Base-by-base conservation (phyloP, 2,113 vertebrate species). In the Terrapene triunguis region DNA sequence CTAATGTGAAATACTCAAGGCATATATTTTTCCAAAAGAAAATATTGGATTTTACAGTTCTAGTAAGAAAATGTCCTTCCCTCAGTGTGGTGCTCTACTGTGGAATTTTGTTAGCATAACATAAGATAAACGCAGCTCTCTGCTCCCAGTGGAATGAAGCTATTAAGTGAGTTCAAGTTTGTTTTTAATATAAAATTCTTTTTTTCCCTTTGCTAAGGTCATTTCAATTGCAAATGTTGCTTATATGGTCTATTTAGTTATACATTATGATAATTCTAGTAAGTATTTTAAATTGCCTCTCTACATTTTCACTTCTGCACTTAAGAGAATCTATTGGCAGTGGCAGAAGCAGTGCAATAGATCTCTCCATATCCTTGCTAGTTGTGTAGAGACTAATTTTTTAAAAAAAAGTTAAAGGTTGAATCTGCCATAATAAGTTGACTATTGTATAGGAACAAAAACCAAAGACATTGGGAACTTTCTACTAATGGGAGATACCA, bases 381-480 rank as follows among this genome's bases (percentile, higher is more conserved):
- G 16, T 42, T 57, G 3, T 16, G 65, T 44, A 16, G 2, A 65
- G 5, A 21, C 10, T 80, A 21, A 10, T 84, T 35, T 4, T 12
- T 1, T 1, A n/a, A n/a, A n/a, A n/a, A n/a, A 47, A n/a, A 69
- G 6, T 5, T 62, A 74, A 12, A 47, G 1, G 72, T 6, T 1
- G 0, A 21, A 44, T 9, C 24, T 51, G 80, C 5, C 22, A 65
- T 90, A 90, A 82, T n/a, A 80, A 0, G 22, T 1, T n/a, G 91
- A 11, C 1, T 82, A 2, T 48, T 90, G 79, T 1, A 17, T 69
- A 12, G 12, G 7, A 54, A 82, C 25, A 80, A 83, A 59, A 13
- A 59, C 0, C 8, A 82, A 93, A 78, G 10, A 87, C 25, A 74
- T 0, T 25, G 7, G 89, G 3, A 76, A 2, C 2, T 1, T 91